phyloP scores from a whole-genome alignment of 2,888 invertebrate genomes.

The Metacarcinus magister region DNA sequence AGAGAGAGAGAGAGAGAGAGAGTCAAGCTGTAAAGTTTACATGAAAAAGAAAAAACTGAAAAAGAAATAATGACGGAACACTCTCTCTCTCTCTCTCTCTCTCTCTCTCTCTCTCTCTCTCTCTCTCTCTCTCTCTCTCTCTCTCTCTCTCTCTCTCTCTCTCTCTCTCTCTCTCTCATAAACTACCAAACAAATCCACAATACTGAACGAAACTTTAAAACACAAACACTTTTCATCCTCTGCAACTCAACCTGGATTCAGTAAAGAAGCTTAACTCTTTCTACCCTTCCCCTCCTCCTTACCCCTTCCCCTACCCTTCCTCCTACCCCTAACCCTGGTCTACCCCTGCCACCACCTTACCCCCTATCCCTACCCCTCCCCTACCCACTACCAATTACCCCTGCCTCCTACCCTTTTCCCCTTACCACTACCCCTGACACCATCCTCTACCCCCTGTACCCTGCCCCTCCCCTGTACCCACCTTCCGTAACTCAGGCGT shows the following conservation, averaged over 20 bases:
- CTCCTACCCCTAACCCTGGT: not conserved
- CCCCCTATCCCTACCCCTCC: too few relatives aligned
- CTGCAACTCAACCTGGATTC: not conserved
- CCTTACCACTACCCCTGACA: too few relatives aligned
- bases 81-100: slow-evolving; percentile 22
- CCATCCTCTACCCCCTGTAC: not conserved
- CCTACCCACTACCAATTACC: too few relatives aligned
- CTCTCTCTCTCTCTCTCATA: not conserved
- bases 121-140: not conserved
- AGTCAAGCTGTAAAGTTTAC: not conserved
- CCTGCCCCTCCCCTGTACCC: not conserved
- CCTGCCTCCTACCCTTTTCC: too few relatives aligned
- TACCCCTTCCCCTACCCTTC: not conserved
- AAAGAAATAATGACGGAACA: not conserved
- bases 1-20: not conserved
- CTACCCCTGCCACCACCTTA: too few relatives aligned
- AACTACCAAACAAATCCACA: too few relatives aligned
- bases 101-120: not conserved
- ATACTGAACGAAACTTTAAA: too few relatives aligned
- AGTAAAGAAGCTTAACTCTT: too few relatives aligned
- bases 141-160: slow-evolving; percentile 56
- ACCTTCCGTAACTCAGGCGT: not conserved
- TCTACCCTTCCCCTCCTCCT: too few relatives aligned
- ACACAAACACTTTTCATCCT: too few relatives aligned
- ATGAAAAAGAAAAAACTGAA: not conserved